Evolutionary conservation across 2,888 invertebrate species (phyloP).

Genomic region (Crepidodera aurea): DNA sequence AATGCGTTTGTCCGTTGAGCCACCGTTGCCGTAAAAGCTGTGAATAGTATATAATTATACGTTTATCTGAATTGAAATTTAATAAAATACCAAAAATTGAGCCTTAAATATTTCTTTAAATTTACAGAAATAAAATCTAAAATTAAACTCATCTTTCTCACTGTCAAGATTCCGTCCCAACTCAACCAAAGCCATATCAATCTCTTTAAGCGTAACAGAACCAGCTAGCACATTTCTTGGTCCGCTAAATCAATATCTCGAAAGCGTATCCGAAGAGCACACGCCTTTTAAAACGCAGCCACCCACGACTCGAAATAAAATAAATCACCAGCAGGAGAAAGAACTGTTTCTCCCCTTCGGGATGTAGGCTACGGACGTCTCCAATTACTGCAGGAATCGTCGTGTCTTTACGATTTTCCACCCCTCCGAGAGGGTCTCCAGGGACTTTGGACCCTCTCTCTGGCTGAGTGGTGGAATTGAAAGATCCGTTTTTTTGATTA

Average conservation of each 20-base stretch:
- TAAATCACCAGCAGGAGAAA: conserved; percentile 49
- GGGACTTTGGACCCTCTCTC: conserved; percentile 15
- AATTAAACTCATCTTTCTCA: neutral
- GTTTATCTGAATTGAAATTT: too few species aligned
- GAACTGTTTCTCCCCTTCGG: conserved; percentile 46
- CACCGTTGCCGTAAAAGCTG: too few species aligned
- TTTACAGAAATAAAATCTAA: neutral
- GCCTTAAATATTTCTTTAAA: too few species aligned
- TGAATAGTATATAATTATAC: too few species aligned
- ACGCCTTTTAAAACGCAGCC: conserved; percentile 55
- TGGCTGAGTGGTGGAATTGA: conserved; percentile 1
- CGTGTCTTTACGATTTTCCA: conserved; percentile 25
- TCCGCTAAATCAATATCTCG: conserved; percentile 51
- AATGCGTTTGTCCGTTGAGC: too few species aligned
- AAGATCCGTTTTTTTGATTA: conserved; percentile 10
- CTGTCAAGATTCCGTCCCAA: neutral
- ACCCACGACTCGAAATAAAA: conserved; percentile 54
- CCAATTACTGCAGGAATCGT: conserved; percentile 23
- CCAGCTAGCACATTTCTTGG: conserved; percentile 39
- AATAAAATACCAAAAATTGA: too few species aligned
- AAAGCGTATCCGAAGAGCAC: conserved; percentile 44
- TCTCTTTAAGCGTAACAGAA: neutral
- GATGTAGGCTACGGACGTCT: conserved; percentile 26
- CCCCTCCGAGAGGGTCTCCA: conserved; percentile 7
- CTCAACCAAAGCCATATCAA: neutral